These are phyloP conservation scores for Brachyrhaphis roseni DNA, from an alignment of 2,797 vertebrate species.

Conservation along the genomic window DNA sequence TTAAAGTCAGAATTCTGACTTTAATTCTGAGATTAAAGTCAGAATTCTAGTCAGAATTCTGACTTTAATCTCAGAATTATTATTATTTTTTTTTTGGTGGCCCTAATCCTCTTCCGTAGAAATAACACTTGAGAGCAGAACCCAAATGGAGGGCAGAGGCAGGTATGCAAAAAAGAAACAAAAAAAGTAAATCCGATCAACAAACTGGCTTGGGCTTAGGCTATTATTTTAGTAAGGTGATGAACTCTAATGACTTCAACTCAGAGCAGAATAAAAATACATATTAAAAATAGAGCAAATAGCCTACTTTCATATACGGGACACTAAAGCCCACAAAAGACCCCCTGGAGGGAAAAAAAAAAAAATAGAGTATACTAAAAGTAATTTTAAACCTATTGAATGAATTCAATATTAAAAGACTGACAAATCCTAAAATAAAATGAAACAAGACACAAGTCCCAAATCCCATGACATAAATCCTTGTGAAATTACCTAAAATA, in stretches of 20 bases:
- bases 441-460: not conserved
- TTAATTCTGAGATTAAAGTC: too few relatives aligned
- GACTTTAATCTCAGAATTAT: too few relatives aligned
- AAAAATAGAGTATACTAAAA: not conserved
- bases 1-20: too few relatives aligned
- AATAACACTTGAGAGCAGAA: too few relatives aligned
- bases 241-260: not conserved
- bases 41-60: too few relatives aligned
- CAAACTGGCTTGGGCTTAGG: too few relatives aligned
- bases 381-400: not conserved
- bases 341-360: too few relatives aligned
- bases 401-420: not conserved
- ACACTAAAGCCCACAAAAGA: too few relatives aligned
- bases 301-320: too few relatives aligned
- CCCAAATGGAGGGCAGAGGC: not conserved
- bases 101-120: too few relatives aligned
- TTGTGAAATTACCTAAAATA: not conserved
- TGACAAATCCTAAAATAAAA: not conserved
- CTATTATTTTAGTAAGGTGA: not conserved
- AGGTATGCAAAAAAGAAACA: not conserved
- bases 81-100: too few relatives aligned
- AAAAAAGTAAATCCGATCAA: not conserved
- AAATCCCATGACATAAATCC: not conserved
- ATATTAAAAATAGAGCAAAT: not conserved
- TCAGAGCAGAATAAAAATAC: not conserved